Evolutionary conservation across 2,888 invertebrate species (phyloP), one percentile per base, ranked within the genome.

Genomic region (Schrankia costaestrigalis): DNA sequence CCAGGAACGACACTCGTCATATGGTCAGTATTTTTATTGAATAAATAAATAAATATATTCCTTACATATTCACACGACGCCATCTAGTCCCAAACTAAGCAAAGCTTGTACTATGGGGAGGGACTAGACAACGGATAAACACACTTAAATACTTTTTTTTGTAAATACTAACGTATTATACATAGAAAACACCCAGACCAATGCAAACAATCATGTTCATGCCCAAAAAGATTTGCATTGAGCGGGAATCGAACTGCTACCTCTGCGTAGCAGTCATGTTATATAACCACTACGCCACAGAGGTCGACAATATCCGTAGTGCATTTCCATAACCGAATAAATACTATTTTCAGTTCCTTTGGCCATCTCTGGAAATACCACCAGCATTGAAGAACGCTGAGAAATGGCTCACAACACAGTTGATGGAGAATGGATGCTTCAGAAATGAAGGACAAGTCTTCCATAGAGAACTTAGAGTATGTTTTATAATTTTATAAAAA

Each of bases 341-440:
- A n/a, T 15, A 18, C 12, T 23, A 1, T 8, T 18, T 12, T 0
- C 45, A 84, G 83, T 36, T 70, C 0, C 40, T 83, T 2, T 78
- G 69, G 19, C 79, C 78, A 0, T 65, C 59, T 0, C 34, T 66
- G 0, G 66, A 69, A 3, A 35, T 60, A 0, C 83, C 85, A 0
- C 63, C 71, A 0, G 74, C 67, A 0, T 30, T 85, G 4, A 63
- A 69, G 0, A 53, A 62, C 0, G 80, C 86, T 0, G 79, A 82
- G 2, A 74, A 81, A 9, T 95, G 92, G 94, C 91, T 93, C 35
- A 73, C 89, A 8, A 78, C 69, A 3, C 90, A 91, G 31, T 94
- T 94, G 66, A 80, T 93, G 74, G 93, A 93, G 63, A 94, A 93
- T 56, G 95, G 95, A 1, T 95, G 95, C 70, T 95, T 94, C 75